Percentiles rank a stretch among this genome's conserved stretches.
phyloP scores from a whole-genome alignment of 2,888 invertebrate species.

The Craniophora ligustri region DNA sequence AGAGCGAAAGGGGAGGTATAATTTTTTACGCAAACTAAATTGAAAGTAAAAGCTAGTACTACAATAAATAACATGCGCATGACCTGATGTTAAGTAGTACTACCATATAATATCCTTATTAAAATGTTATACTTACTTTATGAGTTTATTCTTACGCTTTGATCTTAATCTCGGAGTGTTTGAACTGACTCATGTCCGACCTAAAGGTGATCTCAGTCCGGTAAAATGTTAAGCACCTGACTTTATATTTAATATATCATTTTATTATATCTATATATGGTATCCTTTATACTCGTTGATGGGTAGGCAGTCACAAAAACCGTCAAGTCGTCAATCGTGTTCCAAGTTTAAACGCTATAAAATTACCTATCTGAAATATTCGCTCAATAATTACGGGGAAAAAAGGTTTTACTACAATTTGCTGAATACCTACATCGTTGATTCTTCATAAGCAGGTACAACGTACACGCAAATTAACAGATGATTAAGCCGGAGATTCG shows the following conservation, averaged over 20 bases:
- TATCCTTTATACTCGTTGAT: conserved; percentile 9
- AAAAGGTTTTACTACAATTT: background rate
- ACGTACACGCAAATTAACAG: conserved; percentile 27
- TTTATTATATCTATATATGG: conserved; percentile 16
- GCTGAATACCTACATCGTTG: conserved; percentile 1
- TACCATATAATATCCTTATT: background rate
- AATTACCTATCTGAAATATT: background rate
- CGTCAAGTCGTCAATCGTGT: background rate
- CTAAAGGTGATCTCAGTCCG: conserved; percentile 21
- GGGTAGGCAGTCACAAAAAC: background rate
- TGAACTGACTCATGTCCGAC: conserved; percentile 30
- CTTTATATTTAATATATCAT: too few species aligned
- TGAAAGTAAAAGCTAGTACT: too few species aligned
- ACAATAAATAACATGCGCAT: too few species aligned
- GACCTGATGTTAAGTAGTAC: background rate
- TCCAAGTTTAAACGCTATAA: background rate
- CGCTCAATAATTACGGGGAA: background rate
- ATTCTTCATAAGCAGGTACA: conserved; percentile 2
- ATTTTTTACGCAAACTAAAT: too few species aligned
- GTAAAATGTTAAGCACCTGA: conserved; percentile 31
- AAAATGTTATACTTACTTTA: background rate
- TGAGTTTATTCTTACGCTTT: conserved; percentile 1
- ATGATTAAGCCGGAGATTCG: conserved; percentile 54
- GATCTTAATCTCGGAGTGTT: conserved; percentile 24
- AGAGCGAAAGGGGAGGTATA: too few species aligned